These are phyloP conservation scores for Anableps anableps DNA, from an alignment of 2,797 vertebrate species.

Conservation along the genomic window DNA sequence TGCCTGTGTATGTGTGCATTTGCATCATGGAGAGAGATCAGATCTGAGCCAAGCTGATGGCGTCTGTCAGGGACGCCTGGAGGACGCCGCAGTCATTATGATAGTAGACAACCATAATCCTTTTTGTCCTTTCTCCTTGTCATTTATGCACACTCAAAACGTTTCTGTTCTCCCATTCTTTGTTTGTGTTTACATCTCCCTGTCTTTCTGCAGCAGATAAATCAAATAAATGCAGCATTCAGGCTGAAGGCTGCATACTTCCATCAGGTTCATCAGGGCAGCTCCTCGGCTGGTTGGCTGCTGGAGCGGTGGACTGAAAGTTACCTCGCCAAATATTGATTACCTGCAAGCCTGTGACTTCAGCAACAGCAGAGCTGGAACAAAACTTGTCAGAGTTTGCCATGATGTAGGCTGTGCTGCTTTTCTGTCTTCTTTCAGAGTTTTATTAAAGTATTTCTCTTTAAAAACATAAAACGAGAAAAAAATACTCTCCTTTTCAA, in stretches of 20 bases:
- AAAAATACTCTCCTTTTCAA: not conserved
- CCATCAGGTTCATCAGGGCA: constrained; percentile 67
- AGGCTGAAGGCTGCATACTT: constrained; percentile 42
- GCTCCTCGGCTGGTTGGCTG: constrained; percentile 83
- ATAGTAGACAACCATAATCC: constrained; percentile 66
- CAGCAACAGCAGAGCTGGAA: constrained; percentile 24
- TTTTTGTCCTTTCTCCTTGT: constrained; percentile 31
- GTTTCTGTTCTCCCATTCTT: not conserved
- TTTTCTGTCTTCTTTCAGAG: constrained; percentile 4
- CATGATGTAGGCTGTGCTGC: constrained; percentile 18
- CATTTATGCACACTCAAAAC: constrained; percentile 20
- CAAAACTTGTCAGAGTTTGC: constrained; percentile 43
- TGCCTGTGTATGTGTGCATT: constrained; percentile 61
- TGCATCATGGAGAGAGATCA: constrained; percentile 73
- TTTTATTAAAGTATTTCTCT: constrained; percentile 18
- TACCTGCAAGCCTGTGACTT: constrained; percentile 43
- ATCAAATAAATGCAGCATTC: constrained; percentile 73
- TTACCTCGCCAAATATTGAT: constrained; percentile 72
- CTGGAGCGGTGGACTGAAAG: constrained; percentile 83
- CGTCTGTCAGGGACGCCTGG: constrained; percentile 52
- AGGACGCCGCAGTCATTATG: constrained; percentile 44
- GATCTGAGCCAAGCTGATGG: constrained; percentile 69
- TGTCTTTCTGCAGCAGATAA: constrained; percentile 66
- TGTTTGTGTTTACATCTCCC: constrained; percentile 5
- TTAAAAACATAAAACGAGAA: not conserved